Conservation (phyloP, 2,113 vertebrate genomes). For the Oceanites oceanicus region DNA sequence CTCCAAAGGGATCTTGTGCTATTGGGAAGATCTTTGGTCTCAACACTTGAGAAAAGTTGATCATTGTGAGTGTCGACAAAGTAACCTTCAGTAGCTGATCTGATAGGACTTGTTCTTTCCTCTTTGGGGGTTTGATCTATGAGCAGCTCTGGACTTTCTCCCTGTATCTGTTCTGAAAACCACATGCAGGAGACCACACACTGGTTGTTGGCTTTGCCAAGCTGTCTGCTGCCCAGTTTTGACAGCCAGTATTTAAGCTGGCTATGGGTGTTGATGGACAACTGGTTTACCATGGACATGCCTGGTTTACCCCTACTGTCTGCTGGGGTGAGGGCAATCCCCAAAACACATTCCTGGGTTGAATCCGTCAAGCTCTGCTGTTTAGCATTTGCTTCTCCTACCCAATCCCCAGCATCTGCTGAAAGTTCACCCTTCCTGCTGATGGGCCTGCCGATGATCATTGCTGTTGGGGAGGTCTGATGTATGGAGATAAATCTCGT, state of each 20-base stretch:
- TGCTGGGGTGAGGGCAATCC: neutral
- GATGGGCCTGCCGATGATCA: fast-evolving
- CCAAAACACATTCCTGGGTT: neutral
- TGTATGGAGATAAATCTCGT: neutral
- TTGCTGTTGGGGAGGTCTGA: neutral
- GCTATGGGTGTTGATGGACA: neutral
- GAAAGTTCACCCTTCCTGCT: neutral
- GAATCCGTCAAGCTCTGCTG: neutral
- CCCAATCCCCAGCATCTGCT: neutral
- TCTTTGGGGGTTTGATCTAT: neutral
- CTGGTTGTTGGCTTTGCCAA: neutral
- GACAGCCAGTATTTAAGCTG: neutral
- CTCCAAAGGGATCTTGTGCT: neutral
- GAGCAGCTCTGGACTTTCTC: neutral
- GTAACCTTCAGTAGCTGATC: neutral
- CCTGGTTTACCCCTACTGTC: neutral
- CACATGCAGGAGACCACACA: neutral
- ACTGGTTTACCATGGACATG: neutral
- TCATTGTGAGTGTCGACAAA: neutral
- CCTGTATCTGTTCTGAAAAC: neutral
- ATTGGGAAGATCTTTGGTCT: neutral
- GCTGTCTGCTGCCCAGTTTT: neutral
- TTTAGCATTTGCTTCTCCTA: neutral
- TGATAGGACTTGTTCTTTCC: neutral
- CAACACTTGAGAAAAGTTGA: neutral